A percentile compares a stretch with the other conserved stretches of the same genome.
Evolutionary conservation across 2,797 vertebrate species (phyloP).

Genomic region (Cacajao melanocephalus): DNA sequence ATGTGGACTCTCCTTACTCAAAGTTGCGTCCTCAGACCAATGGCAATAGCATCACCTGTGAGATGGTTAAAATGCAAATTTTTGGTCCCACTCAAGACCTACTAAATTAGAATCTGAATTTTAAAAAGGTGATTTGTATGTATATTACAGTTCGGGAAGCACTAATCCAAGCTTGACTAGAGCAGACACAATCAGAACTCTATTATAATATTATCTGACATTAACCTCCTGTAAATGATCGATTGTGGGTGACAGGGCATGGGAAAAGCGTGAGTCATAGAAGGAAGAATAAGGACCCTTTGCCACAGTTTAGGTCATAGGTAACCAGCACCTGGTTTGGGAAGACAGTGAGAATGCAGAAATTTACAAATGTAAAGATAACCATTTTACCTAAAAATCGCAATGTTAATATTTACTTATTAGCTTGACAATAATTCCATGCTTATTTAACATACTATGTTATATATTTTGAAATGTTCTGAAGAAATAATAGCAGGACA

Average conservation of each 20-base stretch:
- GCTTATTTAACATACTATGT: not conserved
- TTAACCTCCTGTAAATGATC: not conserved
- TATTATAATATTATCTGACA: not conserved
- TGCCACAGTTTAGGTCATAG: not conserved
- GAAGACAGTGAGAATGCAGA: not conserved
- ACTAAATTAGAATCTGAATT: not conserved
- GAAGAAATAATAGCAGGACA: not conserved
- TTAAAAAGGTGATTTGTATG: not conserved
- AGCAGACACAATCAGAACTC: not conserved
- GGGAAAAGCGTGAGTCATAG: not conserved
- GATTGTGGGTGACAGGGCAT: fast-evolving
- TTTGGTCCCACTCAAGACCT: not conserved
- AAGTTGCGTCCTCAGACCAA: not conserved
- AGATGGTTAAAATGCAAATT: not conserved
- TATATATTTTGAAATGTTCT: not conserved
- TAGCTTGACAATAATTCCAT: not conserved
- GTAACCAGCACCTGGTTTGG: not conserved
- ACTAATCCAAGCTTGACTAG: not conserved
- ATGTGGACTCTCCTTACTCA: not conserved
- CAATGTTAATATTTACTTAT: not conserved
- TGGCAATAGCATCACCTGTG: not conserved
- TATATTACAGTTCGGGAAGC: not conserved
- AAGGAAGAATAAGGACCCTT: not conserved
- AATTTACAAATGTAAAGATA: not conserved
- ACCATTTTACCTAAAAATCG: not conserved